Evolutionary conservation across 2,113 vertebrate species (phyloP), one percentile per base, ranked within the genome.

Genomic region (Tyrannus savana): DNA sequence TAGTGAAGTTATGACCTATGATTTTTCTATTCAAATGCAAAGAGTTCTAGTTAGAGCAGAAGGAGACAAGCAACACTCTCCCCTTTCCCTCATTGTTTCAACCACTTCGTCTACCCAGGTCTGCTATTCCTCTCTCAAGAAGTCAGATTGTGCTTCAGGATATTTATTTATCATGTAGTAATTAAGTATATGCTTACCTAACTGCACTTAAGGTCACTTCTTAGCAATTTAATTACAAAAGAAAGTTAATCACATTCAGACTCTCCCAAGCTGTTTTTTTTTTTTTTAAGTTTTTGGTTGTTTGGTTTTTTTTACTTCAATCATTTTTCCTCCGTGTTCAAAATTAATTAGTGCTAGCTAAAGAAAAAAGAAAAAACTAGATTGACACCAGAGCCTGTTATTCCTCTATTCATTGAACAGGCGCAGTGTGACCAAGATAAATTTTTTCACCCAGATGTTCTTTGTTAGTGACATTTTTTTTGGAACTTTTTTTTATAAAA

Each of bases 181-280:
- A 53, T 97, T 97, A 97, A 97, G 85, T 93, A 93, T 96, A 93
- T 97, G 71, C 49, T 86, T 96, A 89, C 37, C 86, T 93, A 96
- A 95, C 78, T 95, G 68, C 49, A 96, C 76, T 94, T 96, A 79
- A 95, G 91, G 92, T 96, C 72, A 58, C 75, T 95, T 96, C 92
- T 91, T 95, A 94, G 62, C 76, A 95, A 80, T 96, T 95, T 97
- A 98, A 97, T 97, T 97, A 96, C 56, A 74, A 96, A 71, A 92
- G 53, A 87, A 90, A 95, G 46, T 93, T 98, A 97, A 97, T 96
- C 96, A 95, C 78, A 89, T 73, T 77, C 69, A 80, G 37, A 39
- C 22, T 82, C n/a, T 82, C 42, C 6, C 8, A 78, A 78, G 25
- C 0, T 14, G 59, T 6, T 23, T 59, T 14, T 28, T 59, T 14